Evolutionary conservation across 2,797 vertebrate genomes (phyloP), one percentile per base, ranked within the genome.

Genomic region (Enteromius trimaculatus): DNA sequence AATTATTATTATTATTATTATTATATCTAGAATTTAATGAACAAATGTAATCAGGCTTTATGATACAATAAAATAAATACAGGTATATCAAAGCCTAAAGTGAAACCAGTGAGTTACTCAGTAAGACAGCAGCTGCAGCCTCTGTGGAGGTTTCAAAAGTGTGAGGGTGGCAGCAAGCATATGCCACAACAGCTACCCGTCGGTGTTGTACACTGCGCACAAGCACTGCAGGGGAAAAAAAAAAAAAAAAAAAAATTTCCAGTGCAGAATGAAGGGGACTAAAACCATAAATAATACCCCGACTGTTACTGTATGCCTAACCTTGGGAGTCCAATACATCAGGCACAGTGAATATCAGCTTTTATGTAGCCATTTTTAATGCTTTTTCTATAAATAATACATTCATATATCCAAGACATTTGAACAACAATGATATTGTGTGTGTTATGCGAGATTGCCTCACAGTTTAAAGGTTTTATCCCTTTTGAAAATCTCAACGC

Each of bases 311-410:
- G 60, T 83, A 75, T 42, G 69, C 69, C 26, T 86, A 81, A 76
- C 64, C 79, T 85, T 78, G 80, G n/a, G 53, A 71, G 26, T 53
- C 23, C 23, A 42, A 72, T 65, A 78, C 4, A 64, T 85, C 68
- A 65, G 17, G 19, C 31, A 79, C n/a, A 44, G 49, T 49, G 72
- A 78, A 83, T 16, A 69, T 39, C 75, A 60, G 66, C 75, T 78
- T 83, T 78, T 77, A 69, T 34, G 39, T 26, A 47, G 29, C 39
- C 26, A 60, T 77, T 83, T 77, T 26, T 62, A 78, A 70, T 70
- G 81, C 8, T 9, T 78, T 83, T 71, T 70, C 65, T 70, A 83
- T 78, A 70, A 70, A 77, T 77, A 77, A 69, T 78, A 47, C 65
- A 83, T 69, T 83, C 16, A 47, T n/a, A 51, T 77, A 49, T 44